Evolutionary conservation across 2,797 vertebrate genomes (phyloP), one percentile per base, ranked within the genome.

Genomic region (Parauchenoglanis punctatus): DNA sequence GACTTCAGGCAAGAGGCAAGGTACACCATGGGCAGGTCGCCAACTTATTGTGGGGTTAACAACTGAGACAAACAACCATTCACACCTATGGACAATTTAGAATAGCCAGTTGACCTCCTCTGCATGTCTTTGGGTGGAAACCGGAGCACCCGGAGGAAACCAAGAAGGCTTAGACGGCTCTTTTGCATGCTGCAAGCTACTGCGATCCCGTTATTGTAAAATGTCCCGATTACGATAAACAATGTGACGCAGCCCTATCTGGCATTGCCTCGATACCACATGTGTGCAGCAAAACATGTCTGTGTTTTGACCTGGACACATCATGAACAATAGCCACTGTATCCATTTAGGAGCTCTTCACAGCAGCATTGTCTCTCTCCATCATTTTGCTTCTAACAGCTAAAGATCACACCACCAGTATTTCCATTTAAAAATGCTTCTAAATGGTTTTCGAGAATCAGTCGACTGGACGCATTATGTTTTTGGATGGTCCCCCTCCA

Each of bases 401-500:
- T 82, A 84, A 88, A 86, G 90, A 90, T 90, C 87, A 85, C 75
- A 85, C 85, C 25, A 31, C n/a, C 68, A 82, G 84, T 85, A 89
- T 92, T 94, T 91, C 87, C 78, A 91, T 92, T 92, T 85, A 8
- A 85, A 83, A 83, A 68, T 54, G 81, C 81, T 83, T 88, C 89
- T 85, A 89, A 93, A 91, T 54, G 89, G 87, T 91, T 93, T 83
- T 88, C 58, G 87, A 89, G 91, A 83, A 92, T 93, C 90, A 91
- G 88, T 92, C 25, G 90, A 78, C 91, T 86, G 91, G 92, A 93
- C 90, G 87, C 87, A 90, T 93, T 91, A 88, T 91, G 91, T 93
- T 91, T 92, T 93, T 93, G 92, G 93, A 93, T 87, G 81, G 54
- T 90, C 92, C 91, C 81, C 93, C 93, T 94, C 91, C 84, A 92